Evolutionary conservation across 2,888 invertebrate species (phyloP), one percentile per base, ranked within the genome.

Genomic region (Linyphia triangularis): DNA sequence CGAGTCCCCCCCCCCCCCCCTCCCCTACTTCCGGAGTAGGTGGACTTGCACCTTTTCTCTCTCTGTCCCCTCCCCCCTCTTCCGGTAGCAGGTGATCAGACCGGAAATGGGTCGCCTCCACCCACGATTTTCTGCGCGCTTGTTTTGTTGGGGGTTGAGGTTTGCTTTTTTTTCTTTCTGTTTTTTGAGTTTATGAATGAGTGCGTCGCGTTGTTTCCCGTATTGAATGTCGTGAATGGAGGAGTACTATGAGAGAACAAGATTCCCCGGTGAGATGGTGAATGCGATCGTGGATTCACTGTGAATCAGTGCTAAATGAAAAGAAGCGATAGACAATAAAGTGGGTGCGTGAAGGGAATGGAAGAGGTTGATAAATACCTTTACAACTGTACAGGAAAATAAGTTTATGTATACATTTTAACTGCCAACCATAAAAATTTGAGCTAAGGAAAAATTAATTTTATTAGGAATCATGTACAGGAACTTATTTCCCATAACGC

Each of bases 71-170:
- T 69, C 28, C 72, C 86, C 63, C 57, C 57, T 37, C 83, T 83
- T 82, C 88, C 83, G 82, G 82, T 81, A 70, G 86, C 86, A 88
- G 86, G 86, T 88, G 86, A 88, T 63, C 81, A 63, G 28, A 61
- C 86, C 67, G 81, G 81, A 88, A 88, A 63, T 59, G 57, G 16
- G 13, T 16, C 51, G 28, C 73, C 67, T 51, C 65, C 86, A 37
- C 81, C 73, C 69, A 61, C 86, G 33, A 70, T 73, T 72, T 73
- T 72, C 63, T 43, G 65, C 26, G 78, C 72, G 70, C 22, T n/a
- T 24, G 72, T 40, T 77, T 85, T 77, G 85, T 85, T 70, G 72
- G 85, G 72, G 85, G 77, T 61, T 61, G 77, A 61, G 70, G 51
- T 70, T 77, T 69, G 6, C 43, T 51, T 70, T 73, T 43, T 19